Base-by-base conservation (phyloP, 2,797 vertebrate genomes). In the Heteromormyrus szaboi region DNA sequence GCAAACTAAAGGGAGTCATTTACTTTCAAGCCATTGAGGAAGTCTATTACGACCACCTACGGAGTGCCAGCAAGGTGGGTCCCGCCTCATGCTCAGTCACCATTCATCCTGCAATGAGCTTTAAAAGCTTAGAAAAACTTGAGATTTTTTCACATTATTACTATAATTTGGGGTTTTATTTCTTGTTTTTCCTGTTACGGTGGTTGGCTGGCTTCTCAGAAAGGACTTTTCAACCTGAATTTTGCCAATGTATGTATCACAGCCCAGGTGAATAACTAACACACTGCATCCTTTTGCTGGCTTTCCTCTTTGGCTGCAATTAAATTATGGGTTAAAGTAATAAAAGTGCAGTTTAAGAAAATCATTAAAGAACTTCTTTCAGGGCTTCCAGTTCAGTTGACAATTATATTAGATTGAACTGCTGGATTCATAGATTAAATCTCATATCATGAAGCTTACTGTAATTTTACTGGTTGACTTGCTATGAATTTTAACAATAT, bases 11-110 rank as follows among this genome's bases (percentile, higher is more conserved):
- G 94, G 98, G 98, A 0, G 97, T 99, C 91, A 98, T 99, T 94
- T 99, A 99, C 93, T 99, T 99, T 91, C 98, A 99, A 95, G 98
- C 98, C 37, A 99, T 99, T 0, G 97, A 99, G 89, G 98, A 99
- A 90, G 98, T 99, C 87, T 99, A 99, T 91, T 99, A 99, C 0
- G 98, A 99, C 93, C 98, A 99, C 92, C 97, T 99, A 22, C 97
- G 98, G 92, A 99, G 97, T 0, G 98, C 98, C 0, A 96, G 97
- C 29, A 99, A 99, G 98, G 98, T 99, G 95, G 92, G 83, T 41
- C 14, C 1, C 19, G 25, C 44, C 25, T 88, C 17, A 9, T 17
- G 11, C 9, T 29, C 29, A 72, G 22, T 72, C 65, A 72, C 29
- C 11, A 37, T 37, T 37, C 68, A 37, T 22, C 68, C 29, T 72